Base-by-base conservation (phyloP, 2,113 vertebrate genomes). In the Elephantulus edwardii region DNA sequence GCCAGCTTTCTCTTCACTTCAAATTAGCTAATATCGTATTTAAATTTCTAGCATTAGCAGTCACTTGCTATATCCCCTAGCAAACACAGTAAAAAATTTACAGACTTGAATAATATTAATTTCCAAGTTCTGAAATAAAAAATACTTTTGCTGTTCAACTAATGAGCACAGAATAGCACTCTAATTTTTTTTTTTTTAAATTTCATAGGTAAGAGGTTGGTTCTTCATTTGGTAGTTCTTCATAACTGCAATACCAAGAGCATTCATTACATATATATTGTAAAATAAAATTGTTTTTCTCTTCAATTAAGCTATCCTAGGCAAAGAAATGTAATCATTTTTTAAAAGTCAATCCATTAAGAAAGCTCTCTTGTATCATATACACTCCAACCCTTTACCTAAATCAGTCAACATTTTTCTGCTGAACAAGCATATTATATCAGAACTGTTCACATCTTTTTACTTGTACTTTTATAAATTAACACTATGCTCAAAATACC, bases 401-500 rank as follows among this genome's bases (percentile, higher is more conserved):
- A 50, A 86, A 88, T 71, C 38, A 88, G 26, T 50, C 78, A 84
- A 90, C 5, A 83, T 14, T 35, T 75, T 85, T 84, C 75, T 76
- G 83, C 13, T 77, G 35, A 68, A 54, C 7, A 77, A 66, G 42
- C 44, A 44, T 71, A 75, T 8, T 89, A 64, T 14, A 89, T n/a
- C 19, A 11, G 54, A 80, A 82, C 44, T 66, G 84, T 0, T 64
- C 10, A 14, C 42, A 86, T 40, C 54, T 87, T 76, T 50, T 68
- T n/a, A 93, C 52, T 71, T 66, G 7, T 26, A 88, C 75, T 72
- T 90, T 92, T 87, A 85, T 42, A 87, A 93, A 93, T 30, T 83
- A 64, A 87, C 2, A 87, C 72, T 42, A 85, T 20, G 70, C 46
- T 80, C 48, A 50, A 50, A 50, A 50, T 50, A 50, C n/a, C n/a